Base-by-base conservation (phyloP, 2,797 vertebrate species). In the Hypotaenidia okinawae region DNA sequence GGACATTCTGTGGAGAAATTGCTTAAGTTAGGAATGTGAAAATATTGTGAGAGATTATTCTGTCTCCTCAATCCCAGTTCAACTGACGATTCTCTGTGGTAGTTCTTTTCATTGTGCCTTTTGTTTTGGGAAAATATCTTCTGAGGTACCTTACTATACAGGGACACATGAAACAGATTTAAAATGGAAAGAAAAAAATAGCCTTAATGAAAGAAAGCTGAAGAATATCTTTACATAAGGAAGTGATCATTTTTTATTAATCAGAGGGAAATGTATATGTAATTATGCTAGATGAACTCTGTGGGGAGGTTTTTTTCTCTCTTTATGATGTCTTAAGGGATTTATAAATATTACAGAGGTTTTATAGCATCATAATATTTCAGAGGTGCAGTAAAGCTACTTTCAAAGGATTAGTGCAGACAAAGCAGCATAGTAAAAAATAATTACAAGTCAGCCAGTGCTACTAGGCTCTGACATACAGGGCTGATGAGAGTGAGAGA, bases 281-380 rank as follows among this genome's bases (percentile, higher is more conserved):
- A 98, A 98, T 98, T 98, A 98, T 94, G 97, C 90, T 97, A 97
- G 97, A 97, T 97, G 97, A 98, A 96, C 97, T 98, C 97, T 94
- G 94, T 96, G 92, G 97, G 97, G 98, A 97, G 97, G 67, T 80
- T 97, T 97, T 97, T 97, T 97, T 95, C 97, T 96, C 94, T 90
- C 97, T 98, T 97, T 97, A 98, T 96, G 96, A 97, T 97, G 98
- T 98, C 98, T 98, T 97, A 97, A 97, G 97, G 97, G 97, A 97
- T 98, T 98, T 98, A 98, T 98, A 97, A 98, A 98, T 98, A 98
- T 98, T 97, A 98, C 97, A 97, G 97, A 96, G 97, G 97, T 97
- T 98, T 98, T 97, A 97, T 92, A 87, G 97, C 97, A 95, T 97
- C 97, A 95, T 97, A 97, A 98, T 74, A 95, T 97, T 97, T 97